A percentile compares a stretch with the other conserved stretches of the same genome.
These are phyloP conservation scores for Poeciliopsis infans DNA, from an alignment of 2,797 vertebrate genomes.

Conservation along the genomic window DNA sequence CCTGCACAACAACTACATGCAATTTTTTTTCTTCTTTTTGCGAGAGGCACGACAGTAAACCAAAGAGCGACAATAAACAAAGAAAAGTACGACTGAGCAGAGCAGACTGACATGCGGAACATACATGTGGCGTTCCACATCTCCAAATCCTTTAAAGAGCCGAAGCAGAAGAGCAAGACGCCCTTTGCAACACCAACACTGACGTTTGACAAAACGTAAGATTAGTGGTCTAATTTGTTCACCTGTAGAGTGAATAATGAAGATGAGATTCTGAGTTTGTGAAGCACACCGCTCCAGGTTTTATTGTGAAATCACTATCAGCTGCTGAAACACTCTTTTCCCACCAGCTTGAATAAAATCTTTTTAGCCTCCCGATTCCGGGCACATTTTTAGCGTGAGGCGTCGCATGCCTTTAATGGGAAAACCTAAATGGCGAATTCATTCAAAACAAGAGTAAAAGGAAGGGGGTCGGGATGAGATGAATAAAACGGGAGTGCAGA, in stretches of 20 bases:
- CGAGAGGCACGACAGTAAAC: constrained; percentile 20
- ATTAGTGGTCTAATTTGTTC: constrained; percentile 11
- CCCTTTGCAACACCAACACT: background rate
- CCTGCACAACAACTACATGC: constrained; percentile 41
- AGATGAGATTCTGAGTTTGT: constrained; percentile 45
- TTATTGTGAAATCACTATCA: constrained; percentile 66
- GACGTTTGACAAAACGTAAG: fast-evolving
- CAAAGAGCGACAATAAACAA: constrained; percentile 17
- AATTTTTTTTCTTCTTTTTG: constrained; percentile 15
- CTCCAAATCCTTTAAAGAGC: constrained; percentile 36
- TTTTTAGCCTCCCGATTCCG: constrained; percentile 71
- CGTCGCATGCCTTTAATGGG: constrained; percentile 68
- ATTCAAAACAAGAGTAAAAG: constrained; percentile 76
- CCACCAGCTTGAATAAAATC: constrained; percentile 48
- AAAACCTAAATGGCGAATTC: constrained; percentile 80
- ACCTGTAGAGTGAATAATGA: constrained; percentile 49
- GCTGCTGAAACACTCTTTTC: constrained; percentile 56
- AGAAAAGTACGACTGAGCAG: constrained; percentile 15
- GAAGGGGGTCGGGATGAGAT: constrained; percentile 70
- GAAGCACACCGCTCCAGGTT: constrained; percentile 30
- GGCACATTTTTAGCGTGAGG: constrained; percentile 50
- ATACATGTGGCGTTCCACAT: constrained; percentile 39
- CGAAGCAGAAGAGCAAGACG: constrained; percentile 14
- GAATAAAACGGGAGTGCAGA: constrained; percentile 83
- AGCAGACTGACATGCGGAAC: constrained; percentile 28